Conservation (phyloP, 2,113 vertebrate genomes). For the Cochlearius cochlearius region DNA sequence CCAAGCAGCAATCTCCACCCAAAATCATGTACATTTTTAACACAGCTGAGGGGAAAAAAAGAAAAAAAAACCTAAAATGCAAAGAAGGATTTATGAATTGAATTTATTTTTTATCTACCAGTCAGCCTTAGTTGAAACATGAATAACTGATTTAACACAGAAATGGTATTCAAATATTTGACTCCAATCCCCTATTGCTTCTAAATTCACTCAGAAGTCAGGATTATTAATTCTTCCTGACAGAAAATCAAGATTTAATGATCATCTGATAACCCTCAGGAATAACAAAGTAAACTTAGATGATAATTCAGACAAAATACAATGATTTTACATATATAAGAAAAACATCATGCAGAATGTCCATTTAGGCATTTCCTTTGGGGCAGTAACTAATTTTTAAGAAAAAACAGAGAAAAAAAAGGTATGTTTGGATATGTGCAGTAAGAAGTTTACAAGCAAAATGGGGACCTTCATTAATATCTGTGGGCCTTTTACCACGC, state of each 20-base stretch:
- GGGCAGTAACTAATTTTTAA: constrained; percentile 7
- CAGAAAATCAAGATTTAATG: constrained; percentile 95
- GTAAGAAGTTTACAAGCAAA: background rate
- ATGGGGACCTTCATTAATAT: background rate
- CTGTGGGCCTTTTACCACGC: background rate
- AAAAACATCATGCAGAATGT: background rate
- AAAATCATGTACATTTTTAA: background rate
- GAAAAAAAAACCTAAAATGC: background rate
- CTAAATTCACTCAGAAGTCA: constrained; percentile 81
- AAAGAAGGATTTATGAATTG: constrained; percentile 56
- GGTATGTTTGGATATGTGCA: background rate
- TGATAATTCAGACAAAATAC: constrained; percentile 65
- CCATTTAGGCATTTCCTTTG: constrained; percentile 1
- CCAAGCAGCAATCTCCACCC: background rate
- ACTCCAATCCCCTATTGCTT: constrained; percentile 67
- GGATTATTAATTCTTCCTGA: constrained; percentile 86
- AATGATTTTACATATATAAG: constrained; percentile 43
- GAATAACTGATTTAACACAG: constrained; percentile 66
- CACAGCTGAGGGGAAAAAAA: background rate
- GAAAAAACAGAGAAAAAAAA: background rate
- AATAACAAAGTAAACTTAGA: constrained; percentile 69
- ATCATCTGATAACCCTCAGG: constrained; percentile 76
- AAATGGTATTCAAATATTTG: constrained; percentile 74
- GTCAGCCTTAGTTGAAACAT: constrained; percentile 63
- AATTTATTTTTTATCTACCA: constrained; percentile 60